phyloP scores from a whole-genome alignment of 2,888 invertebrate species.

The Dynastes grantii region DNA sequence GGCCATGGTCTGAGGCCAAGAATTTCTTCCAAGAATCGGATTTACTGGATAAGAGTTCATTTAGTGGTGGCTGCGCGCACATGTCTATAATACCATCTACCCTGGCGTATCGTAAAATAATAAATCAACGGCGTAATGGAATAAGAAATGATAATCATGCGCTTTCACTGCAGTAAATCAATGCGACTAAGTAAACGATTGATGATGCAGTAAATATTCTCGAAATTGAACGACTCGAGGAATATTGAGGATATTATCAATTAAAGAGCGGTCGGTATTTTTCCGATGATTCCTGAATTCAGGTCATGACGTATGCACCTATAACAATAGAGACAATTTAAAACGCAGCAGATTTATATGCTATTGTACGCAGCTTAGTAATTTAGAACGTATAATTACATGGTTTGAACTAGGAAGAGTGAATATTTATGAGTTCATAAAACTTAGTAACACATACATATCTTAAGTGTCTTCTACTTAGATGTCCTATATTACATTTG shows the following conservation, averaged over 20 bases:
- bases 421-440: too few relatives aligned
- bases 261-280: neutral
- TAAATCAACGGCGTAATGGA: constrained; percentile 21
- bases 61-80: neutral
- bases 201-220: constrained; percentile 4
- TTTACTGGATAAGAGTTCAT: constrained; percentile 23
- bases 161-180: constrained; percentile 19
- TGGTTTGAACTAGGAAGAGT: too few relatives aligned
- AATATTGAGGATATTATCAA: neutral
- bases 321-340: constrained; percentile 12
- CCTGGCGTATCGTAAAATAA: constrained; percentile 31
- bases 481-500: too few relatives aligned
- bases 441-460: too few relatives aligned
- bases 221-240: neutral
- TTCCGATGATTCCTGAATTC: neutral
- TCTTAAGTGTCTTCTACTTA: too few relatives aligned
- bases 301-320: neutral
- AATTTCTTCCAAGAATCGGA: constrained; percentile 40
- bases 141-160: constrained; percentile 25
- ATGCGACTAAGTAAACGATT: neutral
- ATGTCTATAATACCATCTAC: constrained; percentile 6
- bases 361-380: neutral
- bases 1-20: constrained; percentile 45
- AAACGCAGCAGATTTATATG: constrained; percentile 8
- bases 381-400: neutral